Evolutionary conservation across 1,140 invertebrate species (phyloP), one percentile per base, ranked within the genome.

Genomic region (Pachypeltis micranthus): DNA sequence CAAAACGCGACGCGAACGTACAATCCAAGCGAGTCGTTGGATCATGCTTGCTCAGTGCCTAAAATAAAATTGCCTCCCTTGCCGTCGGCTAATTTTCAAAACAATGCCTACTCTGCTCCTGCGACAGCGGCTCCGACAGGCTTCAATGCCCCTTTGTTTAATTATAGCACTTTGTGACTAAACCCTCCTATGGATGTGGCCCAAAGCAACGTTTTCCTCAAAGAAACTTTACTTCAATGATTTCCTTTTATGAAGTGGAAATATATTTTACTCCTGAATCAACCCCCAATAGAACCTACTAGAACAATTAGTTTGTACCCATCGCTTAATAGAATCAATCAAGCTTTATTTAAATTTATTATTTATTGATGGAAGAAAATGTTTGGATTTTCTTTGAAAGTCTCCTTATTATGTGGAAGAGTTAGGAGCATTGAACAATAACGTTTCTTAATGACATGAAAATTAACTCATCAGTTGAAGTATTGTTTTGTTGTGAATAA

Each of bases 141-240:
- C 21, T 58, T 39, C 19, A 14, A 10, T 21, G 23, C 47, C 12
- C 58, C 58, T 14, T n/a, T 64, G 2, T 64, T 34, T 21, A 54
- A 59, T 39, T 59, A 28, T 56, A 60, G 57, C 25, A 61, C 63
- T n/a, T 55, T 65, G 29, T 61, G 44, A 55, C 31, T 61, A 61
- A 31, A 61, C 21, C 58, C 57, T 28, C 47, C 63, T 21, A 39
- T 59, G 23, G 51, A 65, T 61, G 58, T 65, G 23, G 51, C 54
- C 44, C 31, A 34, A n/a, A 65, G 59, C 24, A 39, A 61, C 14
- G 16, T 27, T 24, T 61, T 47, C 44, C 19, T 63, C 14, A 54
- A 51, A 19, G 61, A 62, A 63, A 31, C 51, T 29, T 57, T 63
- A 14, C 39, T 57, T 16, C 27, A 26, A 34, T 59, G 26, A 34